Conservation (phyloP, 2,797 vertebrate species). For the Thunnus albacares region DNA sequence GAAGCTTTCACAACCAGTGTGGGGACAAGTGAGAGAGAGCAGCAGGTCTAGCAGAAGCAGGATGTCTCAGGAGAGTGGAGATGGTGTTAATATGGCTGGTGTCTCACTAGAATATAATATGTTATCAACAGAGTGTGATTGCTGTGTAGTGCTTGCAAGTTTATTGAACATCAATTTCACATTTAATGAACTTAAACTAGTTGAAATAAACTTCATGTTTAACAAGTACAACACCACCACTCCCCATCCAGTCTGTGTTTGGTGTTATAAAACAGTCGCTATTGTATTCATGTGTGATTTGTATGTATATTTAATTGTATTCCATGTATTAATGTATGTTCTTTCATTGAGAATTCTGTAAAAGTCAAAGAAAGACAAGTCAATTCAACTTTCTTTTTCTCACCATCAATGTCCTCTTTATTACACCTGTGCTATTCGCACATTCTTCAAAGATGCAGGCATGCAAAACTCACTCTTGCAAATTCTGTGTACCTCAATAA, state of each 20-base stretch:
- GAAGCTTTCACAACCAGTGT: neutral
- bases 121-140: neutral
- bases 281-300: too few species aligned
- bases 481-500: neutral
- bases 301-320: too few species aligned
- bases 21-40: neutral
- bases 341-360: too few species aligned
- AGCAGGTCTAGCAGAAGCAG: slow-evolving; percentile 6
- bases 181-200: neutral
- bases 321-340: too few species aligned
- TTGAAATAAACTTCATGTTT: neutral
- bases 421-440: neutral
- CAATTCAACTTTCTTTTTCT: too few species aligned
- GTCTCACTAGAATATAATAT: slow-evolving; percentile 4
- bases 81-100: slow-evolving; percentile 3
- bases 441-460: neutral
- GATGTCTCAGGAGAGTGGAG: neutral
- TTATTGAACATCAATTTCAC: slow-evolving; percentile 23
- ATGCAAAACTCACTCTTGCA: neutral
- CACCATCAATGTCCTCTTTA: neutral
- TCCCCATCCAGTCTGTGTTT: too few species aligned
- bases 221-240: neutral
- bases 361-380: too few species aligned
- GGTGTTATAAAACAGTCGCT: too few species aligned
- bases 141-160: neutral